Percentiles rank a stretch among this genome's conserved stretches.
Conservation (phyloP, 2,888 invertebrate species). For the Anarsia innoxiella region DNA sequence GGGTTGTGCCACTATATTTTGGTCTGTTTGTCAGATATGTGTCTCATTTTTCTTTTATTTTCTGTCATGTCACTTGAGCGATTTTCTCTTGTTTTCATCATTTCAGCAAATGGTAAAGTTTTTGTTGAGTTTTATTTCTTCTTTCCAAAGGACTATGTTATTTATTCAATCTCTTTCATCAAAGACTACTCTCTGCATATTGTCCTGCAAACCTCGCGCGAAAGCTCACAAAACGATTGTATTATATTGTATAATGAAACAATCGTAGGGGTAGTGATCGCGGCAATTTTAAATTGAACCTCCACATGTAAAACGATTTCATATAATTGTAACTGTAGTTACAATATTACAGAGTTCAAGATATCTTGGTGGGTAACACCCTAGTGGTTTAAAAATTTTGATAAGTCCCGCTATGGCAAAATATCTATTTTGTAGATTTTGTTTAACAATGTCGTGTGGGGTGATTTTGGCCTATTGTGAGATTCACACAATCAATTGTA, state of each 20-base stretch:
- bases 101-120: too few species aligned
- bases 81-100: too few species aligned
- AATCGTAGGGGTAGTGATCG: slow-evolving; percentile 26
- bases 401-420: slow-evolving; percentile 34
- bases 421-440: slow-evolving; percentile 41
- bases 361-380: slow-evolving; percentile 21
- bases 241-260: slow-evolving; percentile 37
- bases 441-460: slow-evolving; percentile 31
- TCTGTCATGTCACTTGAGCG: too few species aligned
- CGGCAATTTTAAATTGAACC: not conserved
- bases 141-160: too few species aligned
- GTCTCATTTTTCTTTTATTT: too few species aligned
- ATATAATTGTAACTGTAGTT: not conserved
- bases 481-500: slow-evolving; percentile 30
- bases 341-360: slow-evolving; percentile 14
- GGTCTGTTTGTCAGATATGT: too few species aligned
- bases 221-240: slow-evolving; percentile 38
- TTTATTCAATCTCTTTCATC: too few species aligned
- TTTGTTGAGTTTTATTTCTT: too few species aligned
- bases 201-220: slow-evolving; percentile 28
- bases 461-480: slow-evolving; percentile 25
- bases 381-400: slow-evolving; percentile 23
- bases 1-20: too few species aligned
- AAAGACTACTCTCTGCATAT: slow-evolving; percentile 17
- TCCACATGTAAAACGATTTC: not conserved